Evolutionary conservation across 2,888 invertebrate genomes (phyloP).

Genomic region (Odontocolon sp.): DNA sequence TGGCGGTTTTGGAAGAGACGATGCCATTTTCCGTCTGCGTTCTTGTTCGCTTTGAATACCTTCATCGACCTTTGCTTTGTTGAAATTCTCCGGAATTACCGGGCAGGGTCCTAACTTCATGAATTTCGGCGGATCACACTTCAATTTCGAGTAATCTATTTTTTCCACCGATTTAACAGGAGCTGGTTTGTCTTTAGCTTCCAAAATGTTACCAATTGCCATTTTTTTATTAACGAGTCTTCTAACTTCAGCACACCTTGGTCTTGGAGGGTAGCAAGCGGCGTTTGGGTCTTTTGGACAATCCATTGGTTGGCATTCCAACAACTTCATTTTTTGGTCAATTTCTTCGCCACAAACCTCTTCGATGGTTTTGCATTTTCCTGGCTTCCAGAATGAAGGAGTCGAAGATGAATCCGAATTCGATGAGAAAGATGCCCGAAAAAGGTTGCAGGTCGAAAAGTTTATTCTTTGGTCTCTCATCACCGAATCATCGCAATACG

Average conservation of each 20-base stretch:
- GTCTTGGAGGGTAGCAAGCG: slow-evolving; percentile 53
- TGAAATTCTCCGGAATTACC: not conserved
- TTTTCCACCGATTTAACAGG: slow-evolving; percentile 47
- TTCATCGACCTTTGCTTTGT: not conserved
- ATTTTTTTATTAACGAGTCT: slow-evolving; percentile 2
- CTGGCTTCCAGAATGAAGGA: slow-evolving; percentile 49
- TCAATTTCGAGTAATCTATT: slow-evolving; percentile 62
- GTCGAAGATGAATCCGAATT: slow-evolving; percentile 52
- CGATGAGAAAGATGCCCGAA: slow-evolving; percentile 30
- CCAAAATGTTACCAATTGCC: not conserved
- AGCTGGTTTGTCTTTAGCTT: not conserved
- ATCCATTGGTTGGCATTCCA: slow-evolving; percentile 25
- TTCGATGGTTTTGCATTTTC: slow-evolving; percentile 58
- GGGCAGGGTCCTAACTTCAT: slow-evolving; percentile 53
- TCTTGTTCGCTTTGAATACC: not conserved
- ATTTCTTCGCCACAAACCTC: slow-evolving; percentile 55
- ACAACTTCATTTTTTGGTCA: slow-evolving; percentile 19
- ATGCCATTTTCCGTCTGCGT: not conserved
- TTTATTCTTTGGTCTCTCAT: not conserved
- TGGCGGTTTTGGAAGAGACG: slow-evolving; percentile 70
- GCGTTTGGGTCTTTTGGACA: slow-evolving; percentile 36
- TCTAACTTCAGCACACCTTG: slow-evolving; percentile 50
- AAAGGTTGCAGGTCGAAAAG: slow-evolving; percentile 21
- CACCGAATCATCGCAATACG: not conserved
- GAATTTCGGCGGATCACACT: slow-evolving; percentile 66